Percentiles rank a stretch among this genome's conserved stretches.
Conservation (phyloP, 92 coral and sea anemone species). For the Porites cylindrica region DNA sequence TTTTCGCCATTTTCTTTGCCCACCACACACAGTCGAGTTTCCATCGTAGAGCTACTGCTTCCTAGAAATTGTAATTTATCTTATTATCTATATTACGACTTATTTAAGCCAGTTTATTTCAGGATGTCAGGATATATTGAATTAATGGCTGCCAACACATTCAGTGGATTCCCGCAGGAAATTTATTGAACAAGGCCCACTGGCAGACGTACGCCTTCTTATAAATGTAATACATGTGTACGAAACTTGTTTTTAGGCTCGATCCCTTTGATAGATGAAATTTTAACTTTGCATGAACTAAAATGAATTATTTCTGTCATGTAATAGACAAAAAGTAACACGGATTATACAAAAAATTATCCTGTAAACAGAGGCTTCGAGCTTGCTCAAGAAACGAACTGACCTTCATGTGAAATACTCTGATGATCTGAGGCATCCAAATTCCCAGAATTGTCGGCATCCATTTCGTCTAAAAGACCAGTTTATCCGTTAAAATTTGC, state of each 20-base stretch:
- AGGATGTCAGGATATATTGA: too few species aligned
- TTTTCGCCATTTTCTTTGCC: conserved; percentile 84
- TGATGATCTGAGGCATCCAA: conserved; percentile 67
- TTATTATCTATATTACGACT: too few species aligned
- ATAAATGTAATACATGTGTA: neutral
- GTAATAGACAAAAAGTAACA: too few species aligned
- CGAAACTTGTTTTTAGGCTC: too few species aligned
- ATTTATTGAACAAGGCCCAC: neutral
- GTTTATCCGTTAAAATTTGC: neutral
- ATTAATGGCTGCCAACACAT: neutral
- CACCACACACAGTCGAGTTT: conserved; percentile 93
- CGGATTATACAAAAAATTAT: neutral
- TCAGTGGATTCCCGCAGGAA: neutral
- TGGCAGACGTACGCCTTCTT: too few species aligned
- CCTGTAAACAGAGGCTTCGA: neutral
- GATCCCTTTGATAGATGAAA: too few species aligned
- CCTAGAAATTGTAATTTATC: conserved; percentile 32
- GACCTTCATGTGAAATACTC: conserved; percentile 49
- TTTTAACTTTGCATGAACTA: too few species aligned
- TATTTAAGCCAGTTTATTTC: too few species aligned
- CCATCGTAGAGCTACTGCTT: conserved; percentile 62
- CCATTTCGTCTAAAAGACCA: conserved; percentile 50
- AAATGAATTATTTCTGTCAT: too few species aligned
- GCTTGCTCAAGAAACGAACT: neutral
- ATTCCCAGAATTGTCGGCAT: conserved; percentile 56